phyloP scores from a whole-genome alignment of 2,797 vertebrate species.

The Gephyroberyx darwinii region DNA sequence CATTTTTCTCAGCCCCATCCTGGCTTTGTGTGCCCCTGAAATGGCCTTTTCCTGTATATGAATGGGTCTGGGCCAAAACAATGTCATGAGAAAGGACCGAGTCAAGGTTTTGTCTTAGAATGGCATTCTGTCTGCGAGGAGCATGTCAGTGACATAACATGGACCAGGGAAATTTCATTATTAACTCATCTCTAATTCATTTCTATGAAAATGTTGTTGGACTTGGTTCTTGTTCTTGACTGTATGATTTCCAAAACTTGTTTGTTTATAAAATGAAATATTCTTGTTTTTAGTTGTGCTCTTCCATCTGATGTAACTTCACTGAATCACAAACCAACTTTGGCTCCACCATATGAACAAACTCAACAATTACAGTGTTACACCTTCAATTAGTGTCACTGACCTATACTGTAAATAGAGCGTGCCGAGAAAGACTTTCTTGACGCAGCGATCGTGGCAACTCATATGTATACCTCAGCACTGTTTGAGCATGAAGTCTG shows the following conservation, averaged over 20 bases:
- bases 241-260: too few relatives aligned
- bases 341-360: background rate
- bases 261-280: background rate
- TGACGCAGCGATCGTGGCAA: background rate
- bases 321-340: background rate
- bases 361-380: background rate
- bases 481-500: background rate
- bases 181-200: too few relatives aligned
- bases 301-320: background rate
- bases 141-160: conserved; percentile 28
- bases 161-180: conserved; percentile 3
- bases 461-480: conserved; percentile 1
- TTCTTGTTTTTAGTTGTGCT: background rate
- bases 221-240: too few relatives aligned
- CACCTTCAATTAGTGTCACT: background rate
- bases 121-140: background rate
- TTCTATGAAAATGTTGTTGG: too few relatives aligned
- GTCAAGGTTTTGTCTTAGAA: conserved; percentile 30
- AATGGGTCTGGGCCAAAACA: conserved; percentile 56
- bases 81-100: conserved; percentile 65
- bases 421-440: conserved; percentile 2
- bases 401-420: background rate
- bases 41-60: conserved; percentile 70
- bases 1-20: conserved; percentile 75
- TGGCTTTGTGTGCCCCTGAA: conserved; percentile 78